Evolutionary conservation across 2,888 invertebrate species (phyloP), one percentile per base, ranked within the genome.

Genomic region (Abrostola triplasia): DNA sequence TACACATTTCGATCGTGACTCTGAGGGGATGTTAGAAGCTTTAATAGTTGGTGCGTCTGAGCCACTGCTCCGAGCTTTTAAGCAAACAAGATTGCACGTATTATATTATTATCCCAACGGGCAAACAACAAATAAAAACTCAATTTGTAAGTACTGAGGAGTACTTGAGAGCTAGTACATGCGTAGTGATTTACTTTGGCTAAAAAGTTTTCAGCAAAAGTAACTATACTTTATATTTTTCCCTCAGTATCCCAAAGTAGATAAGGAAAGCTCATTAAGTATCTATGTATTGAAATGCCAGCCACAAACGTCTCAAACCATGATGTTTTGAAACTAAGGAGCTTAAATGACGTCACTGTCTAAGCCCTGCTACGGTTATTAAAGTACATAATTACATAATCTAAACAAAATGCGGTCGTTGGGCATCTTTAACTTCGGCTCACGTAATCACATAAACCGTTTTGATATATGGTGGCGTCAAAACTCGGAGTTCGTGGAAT

Each of bases 361-460:
- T 24, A 24, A 24, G 9, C 24, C 13, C 44, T 24, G 44, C 9
- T 47, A 47, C 13, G 8, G 5, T 24, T 47, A 47, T 47, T 47
- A 44, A 44, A 24, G 24, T 12, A 24, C 44, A 47, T 52, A 70
- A 69, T 47, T 59, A 64, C 59, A 63, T 70, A 55, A 67, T 53
- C n/a, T 53, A 24, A 64, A 57, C 64, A 55, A 54, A 50, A 57
- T 53, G 47, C 59, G 60, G 64, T 65, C 52, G 64, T 64, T 64
- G 50, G 59, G 35, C 70, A 67, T 63, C 61, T 77, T 48, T 44
- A 65, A 61, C 49, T 54, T 64, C 64, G 62, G 8, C 64, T 83
- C 84, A 85, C 86, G 85, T 85, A 84, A 60, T 36, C 60, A 52
- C 81, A 82, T 84, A 82, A 85, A 82, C 74, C 59, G n/a, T 65